phyloP scores from a whole-genome alignment of 2,888 invertebrate genomes.

The Phymatocera aterrima region DNA sequence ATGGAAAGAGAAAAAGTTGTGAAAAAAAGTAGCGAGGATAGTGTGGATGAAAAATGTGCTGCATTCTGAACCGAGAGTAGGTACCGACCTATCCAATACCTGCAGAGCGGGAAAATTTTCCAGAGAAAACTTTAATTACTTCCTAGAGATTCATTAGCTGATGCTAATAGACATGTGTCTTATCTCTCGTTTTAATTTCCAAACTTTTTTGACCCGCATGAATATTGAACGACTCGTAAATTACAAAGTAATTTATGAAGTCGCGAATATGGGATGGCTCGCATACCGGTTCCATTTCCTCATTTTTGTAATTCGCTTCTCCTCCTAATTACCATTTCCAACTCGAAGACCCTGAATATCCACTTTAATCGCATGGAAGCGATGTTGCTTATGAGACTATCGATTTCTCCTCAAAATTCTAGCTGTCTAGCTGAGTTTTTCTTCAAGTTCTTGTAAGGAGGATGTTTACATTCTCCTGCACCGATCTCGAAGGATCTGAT shows the following conservation, averaged over 20 bases:
- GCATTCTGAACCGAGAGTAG: conserved; percentile 8
- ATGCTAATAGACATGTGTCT: conserved; percentile 70
- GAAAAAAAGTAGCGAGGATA: conserved; percentile 35
- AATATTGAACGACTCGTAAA: conserved; percentile 66
- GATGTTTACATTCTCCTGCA: conserved; percentile 26
- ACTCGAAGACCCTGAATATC: neutral
- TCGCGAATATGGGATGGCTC: neutral
- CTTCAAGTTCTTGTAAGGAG: neutral
- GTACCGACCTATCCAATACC: neutral
- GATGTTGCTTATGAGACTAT: neutral
- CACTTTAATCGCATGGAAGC: neutral
- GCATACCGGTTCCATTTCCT: neutral
- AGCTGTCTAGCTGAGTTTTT: neutral
- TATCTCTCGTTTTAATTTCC: conserved; percentile 57
- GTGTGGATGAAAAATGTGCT: conserved; percentile 60
- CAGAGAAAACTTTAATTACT: conserved; percentile 71
- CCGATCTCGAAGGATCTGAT: conserved; percentile 29
- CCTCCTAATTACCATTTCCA: neutral
- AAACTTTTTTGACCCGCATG: conserved; percentile 61
- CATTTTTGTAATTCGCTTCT: conserved; percentile 24
- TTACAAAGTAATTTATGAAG: conserved; percentile 47
- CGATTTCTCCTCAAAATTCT: neutral
- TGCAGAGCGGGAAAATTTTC: conserved; percentile 60
- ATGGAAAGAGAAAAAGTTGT: conserved; percentile 39
- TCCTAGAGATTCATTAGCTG: conserved; percentile 69